Evolutionary conservation across 2,888 invertebrate genomes (phyloP), one percentile per base, ranked within the genome.

Genomic region (Habroteleia sp.): DNA sequence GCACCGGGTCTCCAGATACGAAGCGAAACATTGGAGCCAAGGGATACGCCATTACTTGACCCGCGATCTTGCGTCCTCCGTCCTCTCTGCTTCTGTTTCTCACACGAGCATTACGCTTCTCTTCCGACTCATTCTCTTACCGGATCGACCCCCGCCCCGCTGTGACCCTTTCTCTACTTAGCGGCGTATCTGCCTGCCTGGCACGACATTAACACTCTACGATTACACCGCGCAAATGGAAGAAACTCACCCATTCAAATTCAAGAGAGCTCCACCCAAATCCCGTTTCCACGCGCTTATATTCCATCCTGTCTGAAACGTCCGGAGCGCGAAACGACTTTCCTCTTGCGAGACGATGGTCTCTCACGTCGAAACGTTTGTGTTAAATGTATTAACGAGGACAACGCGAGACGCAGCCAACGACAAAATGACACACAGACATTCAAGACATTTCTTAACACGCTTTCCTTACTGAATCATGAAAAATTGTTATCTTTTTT

Each of bases 191-290:
- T 65, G 69, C 66, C 69, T 41, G 69, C 31, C 42, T 56, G 58
- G 74, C 52, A 60, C 74, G 77, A 79, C 81, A 80, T 83, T 82
- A 83, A 82, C 82, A 79, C 80, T 63, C 74, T 65, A 66, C 81
- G 79, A 83, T 82, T 81, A 82, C 80, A 76, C 73, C 74, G 71
- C 68, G 76, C 78, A 79, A 81, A 81, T 81, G 80, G 81, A 82
- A 80, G 81, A 79, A 81, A 80, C 80, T 80, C 79, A 77, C 81
- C 80, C 78, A 78, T 81, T 81, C 79, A 80, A 80, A 81, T 81
- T 81, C 80, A 81, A 78, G 80, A 75, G 79, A 77, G 77, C 78
- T 78, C 77, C 74, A 76, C 77, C 75, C 76, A 63, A 75, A 77
- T 71, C 73, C 60, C 76, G 69, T 77, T 77, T 71, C 63, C 71